A percentile compares a stretch with the other conserved stretches of the same genome.
These are phyloP conservation scores for Ophiothrix spiculata DNA, from an alignment of 35 echinoderm and acorn worm species.

Conservation along the genomic window DNA sequence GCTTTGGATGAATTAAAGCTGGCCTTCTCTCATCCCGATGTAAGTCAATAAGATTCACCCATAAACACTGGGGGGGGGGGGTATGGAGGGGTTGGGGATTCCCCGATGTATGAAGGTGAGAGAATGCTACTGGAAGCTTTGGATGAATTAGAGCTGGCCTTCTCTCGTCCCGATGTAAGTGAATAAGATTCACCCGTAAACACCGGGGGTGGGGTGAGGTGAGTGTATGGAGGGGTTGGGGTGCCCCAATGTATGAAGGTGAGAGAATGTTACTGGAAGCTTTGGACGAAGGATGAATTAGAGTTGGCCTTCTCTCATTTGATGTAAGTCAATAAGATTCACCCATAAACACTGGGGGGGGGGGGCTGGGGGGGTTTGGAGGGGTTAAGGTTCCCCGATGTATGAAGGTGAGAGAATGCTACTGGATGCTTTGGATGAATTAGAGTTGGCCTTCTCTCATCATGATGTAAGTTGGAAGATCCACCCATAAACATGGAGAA, in stretches of 20 bases:
- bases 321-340: conserved; percentile 65
- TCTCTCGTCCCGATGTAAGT: conserved; percentile 71
- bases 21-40: too few relatives aligned
- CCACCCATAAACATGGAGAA: too few relatives aligned
- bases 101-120: conserved; percentile 82
- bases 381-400: conserved; percentile 65
- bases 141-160: conserved; percentile 94
- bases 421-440: conserved; percentile 91
- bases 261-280: conserved; percentile 97
- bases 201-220: too few relatives aligned
- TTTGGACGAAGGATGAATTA: conserved; percentile 90
- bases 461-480: conserved; percentile 63
- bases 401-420: conserved; percentile 96
- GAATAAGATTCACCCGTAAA: too few relatives aligned
- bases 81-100: too few relatives aligned
- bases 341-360: too few relatives aligned
- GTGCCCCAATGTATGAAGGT: conserved; percentile 77
- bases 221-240: too few relatives aligned
- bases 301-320: conserved; percentile 83
- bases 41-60: too few relatives aligned
- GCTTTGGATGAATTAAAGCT: too few relatives aligned
- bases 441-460: conserved; percentile 86
- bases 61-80: too few relatives aligned
- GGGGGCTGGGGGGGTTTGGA: too few relatives aligned
- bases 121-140: conserved; percentile 94